Base-by-base conservation (phyloP, 2,888 invertebrate genomes). In the Smittia sp. region DNA sequence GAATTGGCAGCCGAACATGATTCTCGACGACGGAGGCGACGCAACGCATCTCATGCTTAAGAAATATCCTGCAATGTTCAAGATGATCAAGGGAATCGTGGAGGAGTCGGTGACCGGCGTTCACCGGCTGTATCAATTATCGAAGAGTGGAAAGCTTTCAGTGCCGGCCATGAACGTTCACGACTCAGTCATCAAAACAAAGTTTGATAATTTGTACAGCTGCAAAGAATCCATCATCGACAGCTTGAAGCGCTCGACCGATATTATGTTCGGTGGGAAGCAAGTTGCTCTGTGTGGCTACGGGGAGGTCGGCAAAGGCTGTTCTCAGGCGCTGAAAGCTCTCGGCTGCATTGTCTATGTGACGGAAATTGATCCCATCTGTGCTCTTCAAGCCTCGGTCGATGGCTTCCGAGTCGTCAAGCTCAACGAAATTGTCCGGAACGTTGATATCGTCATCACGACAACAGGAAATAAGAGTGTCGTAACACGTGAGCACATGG, bases 141-240 rank as follows among this genome's bases (percentile, higher is more conserved):
- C 96, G 65, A 97, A 96, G 84, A 93, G 94, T 15, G 93, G 93
- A 74, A 96, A 96, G 83, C 84, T 98, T 75, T 91, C 93, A 39
- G 96, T 97, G 22, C 97, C 98, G 1, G 98, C 98, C 0, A 98
- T 98, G 96, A 98, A 98, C 82, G 97, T 98, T 39, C 98, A 98
- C 81, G 98, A 98, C 82, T 96, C 96, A 1, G 97, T 98, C 54
- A 98, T 96, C 1, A 98, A 98, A 86, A 97, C 96, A 62, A 98
- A 97, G 84, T 98, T 97, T 80, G 98, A 98, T 82, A 98, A 97
- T 82, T 85, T 97, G 38, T 98, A 98, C 81, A 95, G 96, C 77
- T 98, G 97, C 83, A 90, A 96, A 80, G 94, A 94, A 83, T 92
- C 92, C 74, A 92, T 94, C 78, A 87, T 94, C 79, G 94, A 94